Conservation (phyloP, 2,797 vertebrate genomes). For the Picus viridis region DNA sequence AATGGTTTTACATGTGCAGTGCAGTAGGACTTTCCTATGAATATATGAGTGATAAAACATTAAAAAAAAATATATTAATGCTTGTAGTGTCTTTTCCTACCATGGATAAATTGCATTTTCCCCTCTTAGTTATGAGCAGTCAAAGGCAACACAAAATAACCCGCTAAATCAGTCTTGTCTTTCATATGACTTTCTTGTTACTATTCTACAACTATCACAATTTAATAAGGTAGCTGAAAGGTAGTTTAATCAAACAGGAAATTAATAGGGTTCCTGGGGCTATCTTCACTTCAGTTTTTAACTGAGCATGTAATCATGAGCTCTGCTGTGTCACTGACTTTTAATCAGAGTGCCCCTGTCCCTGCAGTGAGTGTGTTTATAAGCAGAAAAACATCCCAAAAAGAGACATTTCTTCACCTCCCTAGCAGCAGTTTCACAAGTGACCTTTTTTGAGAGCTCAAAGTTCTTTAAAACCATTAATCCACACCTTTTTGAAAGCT, state of each 20-base stretch:
- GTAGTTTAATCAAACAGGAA: slow-evolving; percentile 48
- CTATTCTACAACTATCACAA: background rate
- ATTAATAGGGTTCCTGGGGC: slow-evolving; percentile 45
- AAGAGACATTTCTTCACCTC: background rate
- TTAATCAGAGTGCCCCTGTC: background rate
- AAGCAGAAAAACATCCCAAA: background rate
- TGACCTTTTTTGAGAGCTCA: background rate
- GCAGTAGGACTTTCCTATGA: background rate
- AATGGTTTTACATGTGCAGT: background rate
- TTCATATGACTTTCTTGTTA: slow-evolving; percentile 33
- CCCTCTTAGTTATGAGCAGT: background rate
- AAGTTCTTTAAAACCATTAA: background rate
- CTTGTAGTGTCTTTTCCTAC: background rate
- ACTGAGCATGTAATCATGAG: background rate
- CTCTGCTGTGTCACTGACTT: background rate
- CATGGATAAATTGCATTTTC: background rate
- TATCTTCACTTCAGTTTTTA: slow-evolving; percentile 35
- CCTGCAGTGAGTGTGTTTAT: background rate
- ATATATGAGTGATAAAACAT: background rate
- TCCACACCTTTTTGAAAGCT: background rate
- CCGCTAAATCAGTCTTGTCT: background rate
- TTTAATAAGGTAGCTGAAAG: slow-evolving; percentile 53
- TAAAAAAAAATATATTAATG: background rate
- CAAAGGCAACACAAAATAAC: slow-evolving; percentile 4
- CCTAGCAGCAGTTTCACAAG: background rate